phyloP scores from a whole-genome alignment of 1,140 invertebrate genomes.

The Diabrotica virgifera region DNA sequence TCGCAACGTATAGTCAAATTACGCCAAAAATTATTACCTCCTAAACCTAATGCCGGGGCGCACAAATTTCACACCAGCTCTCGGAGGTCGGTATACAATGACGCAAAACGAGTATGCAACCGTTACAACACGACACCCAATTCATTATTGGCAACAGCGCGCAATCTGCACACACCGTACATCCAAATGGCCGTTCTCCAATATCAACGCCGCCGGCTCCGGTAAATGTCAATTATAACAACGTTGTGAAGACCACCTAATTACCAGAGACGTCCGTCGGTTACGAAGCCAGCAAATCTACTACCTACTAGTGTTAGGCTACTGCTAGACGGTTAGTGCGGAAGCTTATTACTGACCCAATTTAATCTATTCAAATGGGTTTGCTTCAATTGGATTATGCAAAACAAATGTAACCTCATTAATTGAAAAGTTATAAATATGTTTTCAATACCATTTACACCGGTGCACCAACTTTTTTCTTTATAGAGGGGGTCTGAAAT shows the following conservation, averaged over 20 bases:
- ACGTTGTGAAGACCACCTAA: constrained; percentile 15
- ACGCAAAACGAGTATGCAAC: not conserved
- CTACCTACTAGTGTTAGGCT: not conserved
- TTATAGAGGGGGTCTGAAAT: too few species aligned
- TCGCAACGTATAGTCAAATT: too few species aligned
- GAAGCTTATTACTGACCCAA: not conserved
- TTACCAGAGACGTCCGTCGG: constrained; percentile 15
- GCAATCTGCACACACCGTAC: constrained; percentile 17
- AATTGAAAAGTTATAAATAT: too few species aligned
- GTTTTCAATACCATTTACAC: too few species aligned
- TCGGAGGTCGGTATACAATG: not conserved
- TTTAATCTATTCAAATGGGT: too few species aligned
- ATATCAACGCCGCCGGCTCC: constrained; percentile 8
- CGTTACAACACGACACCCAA: constrained; percentile 17
- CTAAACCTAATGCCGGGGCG: not conserved
- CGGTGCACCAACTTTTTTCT: too few species aligned
- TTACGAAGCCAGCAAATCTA: constrained; percentile 5
- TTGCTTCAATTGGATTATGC: too few species aligned
- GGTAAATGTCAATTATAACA: constrained; percentile 20
- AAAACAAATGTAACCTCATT: too few species aligned
- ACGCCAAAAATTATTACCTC: not conserved
- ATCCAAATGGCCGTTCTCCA: constrained; percentile 16
- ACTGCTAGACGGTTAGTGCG: not conserved
- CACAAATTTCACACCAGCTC: not conserved
- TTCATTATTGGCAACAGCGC: constrained; percentile 13